Conservation (phyloP, 2,113 vertebrate species). For the Bufo bufo region DNA sequence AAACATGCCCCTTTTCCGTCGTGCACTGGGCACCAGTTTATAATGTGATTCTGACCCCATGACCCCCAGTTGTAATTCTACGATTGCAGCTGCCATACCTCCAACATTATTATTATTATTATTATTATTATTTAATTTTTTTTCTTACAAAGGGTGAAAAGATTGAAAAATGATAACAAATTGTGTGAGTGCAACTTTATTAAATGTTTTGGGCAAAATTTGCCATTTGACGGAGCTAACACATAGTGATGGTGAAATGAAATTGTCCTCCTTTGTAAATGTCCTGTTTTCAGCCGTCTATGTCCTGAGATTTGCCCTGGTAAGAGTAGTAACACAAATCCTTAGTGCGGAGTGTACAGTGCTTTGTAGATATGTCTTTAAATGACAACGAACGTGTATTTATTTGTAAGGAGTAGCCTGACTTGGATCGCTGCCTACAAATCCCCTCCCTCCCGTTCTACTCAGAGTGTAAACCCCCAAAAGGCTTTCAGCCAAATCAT, state of each 20-base stretch:
- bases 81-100: too few relatives aligned
- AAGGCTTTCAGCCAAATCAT: conserved; percentile 79
- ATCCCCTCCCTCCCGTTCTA: conserved; percentile 64
- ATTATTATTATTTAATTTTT: too few relatives aligned
- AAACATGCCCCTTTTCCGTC: background rate
- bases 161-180: too few relatives aligned
- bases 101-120: too few relatives aligned
- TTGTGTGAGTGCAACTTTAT: too few relatives aligned
- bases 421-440: conserved; percentile 63
- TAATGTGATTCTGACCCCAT: too few relatives aligned
- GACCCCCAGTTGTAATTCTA: too few relatives aligned
- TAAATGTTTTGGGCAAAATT: too few relatives aligned
- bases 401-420: conserved; percentile 20
- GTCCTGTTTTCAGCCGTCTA: background rate
- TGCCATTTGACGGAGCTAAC: too few relatives aligned
- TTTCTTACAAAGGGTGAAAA: too few relatives aligned
- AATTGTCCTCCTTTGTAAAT: background rate
- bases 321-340: background rate
- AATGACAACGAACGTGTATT: conserved; percentile 50
- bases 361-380: conserved; percentile 52
- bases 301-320: conserved; percentile 3
- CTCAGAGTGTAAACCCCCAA: conserved; percentile 64
- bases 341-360: background rate
- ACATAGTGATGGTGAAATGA: background rate
- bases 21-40: background rate